Base-by-base conservation (phyloP, 2,797 vertebrate species). In the Channa striata region DNA sequence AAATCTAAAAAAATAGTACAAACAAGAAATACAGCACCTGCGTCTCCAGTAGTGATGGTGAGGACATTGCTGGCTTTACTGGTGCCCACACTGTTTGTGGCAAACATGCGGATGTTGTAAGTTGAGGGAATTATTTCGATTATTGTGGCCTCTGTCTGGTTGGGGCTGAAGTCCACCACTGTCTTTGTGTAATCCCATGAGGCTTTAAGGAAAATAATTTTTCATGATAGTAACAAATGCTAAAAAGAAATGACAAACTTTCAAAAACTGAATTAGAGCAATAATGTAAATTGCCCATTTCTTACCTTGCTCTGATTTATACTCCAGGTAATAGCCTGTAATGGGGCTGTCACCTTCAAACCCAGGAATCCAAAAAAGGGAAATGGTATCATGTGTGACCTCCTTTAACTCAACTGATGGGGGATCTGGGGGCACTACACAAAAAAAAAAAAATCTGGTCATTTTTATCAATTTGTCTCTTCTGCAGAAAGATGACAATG, bases 21-120 rank as follows among this genome's bases (percentile, higher is more conserved):
- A 52, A 25, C 2, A 14, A n/a, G 8, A 44, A 48, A 52, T 6
- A 66, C 11, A 8, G 11, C 59, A 92, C 92, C 92, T 89, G 74
- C 8, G 56, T 81, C 68, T 83, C 47, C 76, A 8, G 83, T 90
- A 21, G 83, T 90, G 76, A 93, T 34, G 1, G 85, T 91, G 57
- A 93, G 81, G 63, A 89, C 49, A 1, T 93, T 91, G 67, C 92
- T 92, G 17, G 91, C 59, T 65, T 59, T 62, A 61, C 92, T 92
- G 71, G 40, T 78, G 48, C 81, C 84, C 69, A 64, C 4, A 13
- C 48, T 68, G 77, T 72, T 93, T 75, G 19, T 77, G 46, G 92
- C 87, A 54, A 92, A 92, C 89, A 93, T 87, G 62, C 91, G 90
- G 34, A 93, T 69, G 76, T 88, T 88, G 85, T 93, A 93, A 1